phyloP scores from a whole-genome alignment of 2,888 invertebrate species.

The Epistrophella euchroma region DNA sequence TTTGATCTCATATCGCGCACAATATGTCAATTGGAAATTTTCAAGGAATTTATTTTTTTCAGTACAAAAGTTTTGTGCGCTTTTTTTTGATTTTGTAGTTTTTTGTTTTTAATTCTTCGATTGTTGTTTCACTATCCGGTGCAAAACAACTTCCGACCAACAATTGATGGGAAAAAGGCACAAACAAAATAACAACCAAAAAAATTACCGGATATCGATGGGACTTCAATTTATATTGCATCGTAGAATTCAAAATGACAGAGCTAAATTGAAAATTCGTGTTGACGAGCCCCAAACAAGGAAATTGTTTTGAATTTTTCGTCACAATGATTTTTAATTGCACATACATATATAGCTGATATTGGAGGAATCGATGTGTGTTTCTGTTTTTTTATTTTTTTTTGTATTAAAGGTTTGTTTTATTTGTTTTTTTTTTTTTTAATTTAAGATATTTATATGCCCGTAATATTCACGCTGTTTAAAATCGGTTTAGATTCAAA shows the following conservation, averaged over 20 bases:
- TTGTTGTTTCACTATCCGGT: slow-evolving; percentile 47
- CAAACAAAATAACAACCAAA: slow-evolving; percentile 22
- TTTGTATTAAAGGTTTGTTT: neutral
- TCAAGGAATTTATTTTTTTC: slow-evolving; percentile 37
- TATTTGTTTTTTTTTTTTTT: too few species aligned
- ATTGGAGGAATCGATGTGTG: neutral
- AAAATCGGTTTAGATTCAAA: too few species aligned
- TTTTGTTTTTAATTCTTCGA: slow-evolving; percentile 30
- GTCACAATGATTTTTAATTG: slow-evolving; percentile 13
- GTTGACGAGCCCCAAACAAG: slow-evolving; percentile 13
- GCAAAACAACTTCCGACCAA: slow-evolving; percentile 72
- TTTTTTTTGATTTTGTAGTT: slow-evolving; percentile 12
- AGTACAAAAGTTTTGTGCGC: neutral
- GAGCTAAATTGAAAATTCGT: slow-evolving; percentile 22
- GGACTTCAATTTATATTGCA: slow-evolving; percentile 64
- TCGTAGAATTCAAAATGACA: slow-evolving; percentile 8
- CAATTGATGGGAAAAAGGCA: slow-evolving; percentile 71
- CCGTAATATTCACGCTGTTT: too few species aligned
- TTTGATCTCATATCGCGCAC: slow-evolving; percentile 67
- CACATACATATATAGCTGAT: neutral
- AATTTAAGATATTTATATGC: too few species aligned
- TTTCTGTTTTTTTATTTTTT: neutral
- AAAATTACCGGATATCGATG: slow-evolving; percentile 53
- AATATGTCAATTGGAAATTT: slow-evolving; percentile 73
- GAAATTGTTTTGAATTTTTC: slow-evolving; percentile 25